Evolutionary conservation across 1,140 invertebrate genomes (phyloP), one percentile per base, ranked within the genome.

Genomic region (Reticulitermes speratus): DNA sequence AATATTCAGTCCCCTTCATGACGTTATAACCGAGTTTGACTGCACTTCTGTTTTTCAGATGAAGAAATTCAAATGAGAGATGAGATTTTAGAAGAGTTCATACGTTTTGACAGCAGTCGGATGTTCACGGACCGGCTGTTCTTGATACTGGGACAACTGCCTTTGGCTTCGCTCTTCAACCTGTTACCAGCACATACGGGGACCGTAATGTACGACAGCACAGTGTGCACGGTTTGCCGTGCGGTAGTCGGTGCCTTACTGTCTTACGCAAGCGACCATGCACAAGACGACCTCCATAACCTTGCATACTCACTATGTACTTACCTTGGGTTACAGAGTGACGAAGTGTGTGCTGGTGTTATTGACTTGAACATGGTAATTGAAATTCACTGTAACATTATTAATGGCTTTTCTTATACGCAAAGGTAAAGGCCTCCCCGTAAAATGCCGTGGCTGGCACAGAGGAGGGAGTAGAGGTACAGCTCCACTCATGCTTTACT

Each of bases 301-400:
- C 65, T 75, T 30, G 1, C 7, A 25, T 75, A 75, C n/a, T 75
- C 65, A 30, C 8, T 84, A 19, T 84, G 84, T 16, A 84, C 21
- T 19, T 55, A 30, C 8, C 59, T 84, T 32, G 16, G 16, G 38
- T 2, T 55, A 59, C 59, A 48, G 16, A n/a, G 0, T 30, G 84
- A 84, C 16, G 84, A 48, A 38, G 48, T 84, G 30, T 84, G 84
- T 25, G 52, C 84, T 9, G 84, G 84, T 7, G 59, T 45, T 3
- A 65, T 84, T 65, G 30, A 59, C 84, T 19, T 38, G 14, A 48
- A 84, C 44, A 52, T 21, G 84, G 84, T 84, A 65, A 84, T 52
- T 84, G 11, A 59, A 44, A 30, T 45, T 25, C 38, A 45, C 19
- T 55, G 14, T 19, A 55, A 55, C 52, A 55, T 55, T 6, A 2